phyloP scores from a whole-genome alignment of 1,140 invertebrate genomes.

The Pseudomyrmex flavicornis region DNA sequence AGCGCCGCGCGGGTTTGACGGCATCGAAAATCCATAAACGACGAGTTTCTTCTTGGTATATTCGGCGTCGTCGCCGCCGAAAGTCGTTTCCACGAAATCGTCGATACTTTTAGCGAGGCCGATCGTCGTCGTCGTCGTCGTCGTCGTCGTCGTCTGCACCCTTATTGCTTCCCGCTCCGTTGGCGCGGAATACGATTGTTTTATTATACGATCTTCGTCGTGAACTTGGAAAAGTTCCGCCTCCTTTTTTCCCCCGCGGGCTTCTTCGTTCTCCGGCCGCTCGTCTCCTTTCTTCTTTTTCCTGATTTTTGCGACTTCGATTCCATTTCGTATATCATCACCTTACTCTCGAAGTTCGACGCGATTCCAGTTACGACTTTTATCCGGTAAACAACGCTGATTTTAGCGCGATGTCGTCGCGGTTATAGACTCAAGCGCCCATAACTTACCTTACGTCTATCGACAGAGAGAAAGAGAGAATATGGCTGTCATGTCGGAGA shows the following conservation, averaged over 20 bases:
- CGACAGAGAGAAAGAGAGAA: not conserved
- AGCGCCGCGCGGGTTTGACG: conserved; percentile 58
- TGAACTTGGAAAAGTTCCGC: conserved; percentile 66
- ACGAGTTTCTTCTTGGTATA: conserved; percentile 21
- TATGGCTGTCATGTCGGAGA: conserved; percentile 27
- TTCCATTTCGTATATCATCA: conserved; percentile 69
- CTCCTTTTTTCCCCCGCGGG: conserved; percentile 2
- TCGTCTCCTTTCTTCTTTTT: too few relatives aligned
- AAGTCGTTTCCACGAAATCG: conserved; percentile 46
- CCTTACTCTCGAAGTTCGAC: conserved; percentile 56
- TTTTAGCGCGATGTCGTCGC: conserved; percentile 36
- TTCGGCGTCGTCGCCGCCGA: conserved; percentile 33
- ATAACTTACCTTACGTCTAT: conserved; percentile 1
- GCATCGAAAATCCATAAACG: conserved; percentile 75
- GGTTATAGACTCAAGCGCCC: conserved; percentile 22
- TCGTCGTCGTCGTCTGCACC: conserved; percentile 37
- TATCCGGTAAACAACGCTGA: conserved; percentile 58
- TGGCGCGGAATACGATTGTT: conserved; percentile 74
- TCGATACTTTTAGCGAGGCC: conserved; percentile 61
- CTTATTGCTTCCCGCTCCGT: conserved; percentile 75
- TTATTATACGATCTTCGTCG: conserved; percentile 76
- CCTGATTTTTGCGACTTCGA: conserved; percentile 37
- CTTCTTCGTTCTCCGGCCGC: not conserved
- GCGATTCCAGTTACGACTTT: conserved; percentile 50
- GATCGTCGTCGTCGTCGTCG: conserved; percentile 40